Conservation (phyloP, 1,140 invertebrate species). For the Nasonia vitripennis region DNA sequence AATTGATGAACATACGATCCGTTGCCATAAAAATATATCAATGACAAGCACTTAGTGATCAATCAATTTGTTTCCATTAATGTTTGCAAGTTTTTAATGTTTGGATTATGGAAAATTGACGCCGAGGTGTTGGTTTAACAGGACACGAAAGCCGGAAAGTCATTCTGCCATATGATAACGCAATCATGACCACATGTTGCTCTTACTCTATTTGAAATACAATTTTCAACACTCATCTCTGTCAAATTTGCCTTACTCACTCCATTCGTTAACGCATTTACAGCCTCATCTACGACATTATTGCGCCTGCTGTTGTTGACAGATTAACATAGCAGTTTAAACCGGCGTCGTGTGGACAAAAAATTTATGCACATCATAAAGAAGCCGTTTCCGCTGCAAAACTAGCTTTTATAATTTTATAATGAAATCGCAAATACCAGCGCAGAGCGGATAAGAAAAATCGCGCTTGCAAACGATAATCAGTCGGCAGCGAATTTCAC, state of each 20-base stretch:
- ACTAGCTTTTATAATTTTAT: neutral
- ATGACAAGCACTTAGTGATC: too few relatives aligned
- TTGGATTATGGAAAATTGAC: too few relatives aligned
- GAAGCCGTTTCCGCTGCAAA: too few relatives aligned
- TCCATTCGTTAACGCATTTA: neutral
- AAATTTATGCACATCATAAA: too few relatives aligned
- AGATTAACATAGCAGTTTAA: neutral
- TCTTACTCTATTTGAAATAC: neutral
- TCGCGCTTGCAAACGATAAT: neutral
- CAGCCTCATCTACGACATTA: neutral
- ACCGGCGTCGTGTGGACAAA: too few relatives aligned
- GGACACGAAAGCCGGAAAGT: neutral
- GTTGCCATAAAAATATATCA: neutral
- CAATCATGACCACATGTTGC: neutral
- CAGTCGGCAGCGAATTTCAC: neutral
- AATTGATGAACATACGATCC: neutral
- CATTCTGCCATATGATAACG: neutral
- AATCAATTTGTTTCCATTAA: too few relatives aligned
- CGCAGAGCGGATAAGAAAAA: neutral
- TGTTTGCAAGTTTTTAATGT: too few relatives aligned
- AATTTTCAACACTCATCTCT: neutral
- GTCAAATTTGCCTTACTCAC: neutral
- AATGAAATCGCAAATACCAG: neutral
- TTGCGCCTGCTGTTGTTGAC: neutral
- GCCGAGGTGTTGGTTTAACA: neutral